These are phyloP conservation scores for Hybognathus amarus DNA, from an alignment of 2,797 vertebrate species.

Conservation along the genomic window DNA sequence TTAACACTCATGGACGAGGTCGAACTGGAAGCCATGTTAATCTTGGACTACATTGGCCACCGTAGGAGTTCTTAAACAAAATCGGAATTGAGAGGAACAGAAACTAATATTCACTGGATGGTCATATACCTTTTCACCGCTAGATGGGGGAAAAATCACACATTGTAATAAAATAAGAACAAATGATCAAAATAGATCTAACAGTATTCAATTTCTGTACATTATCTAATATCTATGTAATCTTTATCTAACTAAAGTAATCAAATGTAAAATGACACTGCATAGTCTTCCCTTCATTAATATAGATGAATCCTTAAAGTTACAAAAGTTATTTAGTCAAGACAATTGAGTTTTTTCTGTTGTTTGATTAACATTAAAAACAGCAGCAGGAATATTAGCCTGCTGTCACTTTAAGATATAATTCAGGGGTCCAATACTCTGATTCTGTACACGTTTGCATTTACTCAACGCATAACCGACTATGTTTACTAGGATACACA, in stretches of 20 bases:
- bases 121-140: too few relatives aligned
- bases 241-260: neutral
- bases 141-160: too few relatives aligned
- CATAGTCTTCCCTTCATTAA: neutral
- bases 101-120: too few relatives aligned
- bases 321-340: neutral
- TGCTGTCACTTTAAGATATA: neutral
- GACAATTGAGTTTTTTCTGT: neutral
- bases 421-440: neutral
- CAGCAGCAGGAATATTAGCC: neutral
- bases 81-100: too few relatives aligned
- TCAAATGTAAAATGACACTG: neutral
- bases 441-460: neutral
- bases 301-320: neutral
- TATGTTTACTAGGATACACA: neutral
- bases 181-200: neutral
- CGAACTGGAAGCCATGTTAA: too few relatives aligned
- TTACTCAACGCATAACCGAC: neutral
- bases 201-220: neutral
- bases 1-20: too few relatives aligned
- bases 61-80: too few relatives aligned
- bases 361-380: neutral
- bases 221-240: neutral
- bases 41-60: too few relatives aligned
- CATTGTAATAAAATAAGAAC: neutral